Evolutionary conservation across 2,113 vertebrate genomes (phyloP).

Genomic region (Apistogramma diplotaenia): DNA sequence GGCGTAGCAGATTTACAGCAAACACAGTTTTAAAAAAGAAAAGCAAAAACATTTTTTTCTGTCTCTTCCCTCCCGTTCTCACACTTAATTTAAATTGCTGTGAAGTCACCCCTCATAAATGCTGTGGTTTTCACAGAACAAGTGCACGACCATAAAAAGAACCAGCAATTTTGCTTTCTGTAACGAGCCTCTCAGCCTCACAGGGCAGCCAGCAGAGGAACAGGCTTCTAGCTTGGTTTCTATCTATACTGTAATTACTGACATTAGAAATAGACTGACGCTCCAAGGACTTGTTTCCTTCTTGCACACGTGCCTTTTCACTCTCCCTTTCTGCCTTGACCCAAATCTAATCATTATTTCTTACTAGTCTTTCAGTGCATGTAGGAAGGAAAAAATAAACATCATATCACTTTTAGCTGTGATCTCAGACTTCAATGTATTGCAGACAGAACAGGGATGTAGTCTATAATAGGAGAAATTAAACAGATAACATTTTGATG

Average conservation of each 20-base stretch:
- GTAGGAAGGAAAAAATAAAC: neutral
- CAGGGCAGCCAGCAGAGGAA: neutral
- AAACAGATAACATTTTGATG: neutral
- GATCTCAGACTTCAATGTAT: conserved; percentile 2
- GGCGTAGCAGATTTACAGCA: neutral
- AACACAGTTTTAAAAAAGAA: neutral
- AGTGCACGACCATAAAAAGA: neutral
- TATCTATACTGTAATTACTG: conserved; percentile 47
- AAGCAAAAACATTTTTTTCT: neutral
- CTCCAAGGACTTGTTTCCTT: conserved; percentile 28
- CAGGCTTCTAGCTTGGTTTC: conserved; percentile 11
- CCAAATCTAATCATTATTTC: conserved; percentile 22
- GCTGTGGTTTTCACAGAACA: neutral
- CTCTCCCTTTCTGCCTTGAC: neutral
- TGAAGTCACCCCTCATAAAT: neutral
- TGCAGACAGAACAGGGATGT: neutral
- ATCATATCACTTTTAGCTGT: conserved; percentile 1
- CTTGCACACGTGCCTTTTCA: neutral
- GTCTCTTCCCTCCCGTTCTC: neutral
- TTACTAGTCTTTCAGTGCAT: neutral
- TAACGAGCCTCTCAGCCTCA: conserved; percentile 3
- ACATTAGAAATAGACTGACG: conserved; percentile 27
- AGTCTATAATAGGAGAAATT: neutral
- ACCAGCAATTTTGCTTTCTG: neutral
- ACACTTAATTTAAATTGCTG: neutral